Base-by-base conservation (phyloP, 2,113 vertebrate species). In the Podilymbus podiceps region DNA sequence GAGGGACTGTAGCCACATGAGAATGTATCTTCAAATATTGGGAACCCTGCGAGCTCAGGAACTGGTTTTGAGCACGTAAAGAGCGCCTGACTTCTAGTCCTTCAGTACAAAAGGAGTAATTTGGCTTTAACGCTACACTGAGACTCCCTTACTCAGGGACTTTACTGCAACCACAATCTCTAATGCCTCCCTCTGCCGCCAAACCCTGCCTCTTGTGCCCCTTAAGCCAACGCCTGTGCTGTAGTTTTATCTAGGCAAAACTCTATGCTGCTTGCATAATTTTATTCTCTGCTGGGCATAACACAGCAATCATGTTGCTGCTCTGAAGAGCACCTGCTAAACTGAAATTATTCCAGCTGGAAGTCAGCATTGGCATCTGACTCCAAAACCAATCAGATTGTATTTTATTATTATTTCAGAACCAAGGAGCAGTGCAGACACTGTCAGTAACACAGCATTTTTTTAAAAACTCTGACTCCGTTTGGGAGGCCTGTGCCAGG, bases 321-420 rank as follows among this genome's bases (percentile, higher is more conserved):
- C 90, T 91, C 73, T 73, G 68, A 91, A 81, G 60, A 94, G 82
- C 89, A 96, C 83, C 92, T 95, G 81, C 90, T 94, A 94, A 96
- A 83, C 27, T 17, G 58, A 93, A 95, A 81, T 92, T 81, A 95
- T 75, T 94, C 85, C 85, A 97, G 75, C 79, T 93, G 87, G 79
- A 93, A 95, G 64, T 79, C 66, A 79, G 42, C 47, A 30, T 3
- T 40, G 63, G 89, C 38, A 72, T 83, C 58, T 8, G n/a, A 88
- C 82, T 83, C 68, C 44, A 78, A 86, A 93, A 69, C 0, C 60
- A 81, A 85, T 76, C 86, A 60, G 71, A 81, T 42, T 77, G 40
- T 47, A 59, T 94, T 90, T 85, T 82, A 83, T 56, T 88, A 38
- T 74, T 89, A 71, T 93, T 97, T 95, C 42, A 83, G 85, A 88